A percentile compares a stretch with the other conserved stretches of the same genome.
Conservation (phyloP, 2,888 invertebrate species). For the Heliconius ismenius region DNA sequence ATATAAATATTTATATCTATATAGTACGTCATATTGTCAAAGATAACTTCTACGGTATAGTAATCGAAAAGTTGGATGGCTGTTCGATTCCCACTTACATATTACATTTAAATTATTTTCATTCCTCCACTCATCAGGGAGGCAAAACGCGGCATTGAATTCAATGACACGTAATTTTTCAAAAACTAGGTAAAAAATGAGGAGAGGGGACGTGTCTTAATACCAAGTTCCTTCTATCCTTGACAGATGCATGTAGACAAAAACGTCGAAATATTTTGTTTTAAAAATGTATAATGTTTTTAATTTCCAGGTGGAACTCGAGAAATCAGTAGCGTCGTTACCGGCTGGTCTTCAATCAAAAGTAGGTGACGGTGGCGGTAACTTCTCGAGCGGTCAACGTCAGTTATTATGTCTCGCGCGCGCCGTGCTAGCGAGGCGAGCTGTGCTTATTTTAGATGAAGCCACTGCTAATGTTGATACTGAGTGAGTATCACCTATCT, state of each 20-base stretch:
- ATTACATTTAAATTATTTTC: too few species aligned
- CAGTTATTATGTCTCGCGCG: conserved; percentile 87
- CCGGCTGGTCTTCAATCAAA: conserved; percentile 78
- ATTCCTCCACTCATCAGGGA: too few species aligned
- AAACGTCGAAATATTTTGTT: neutral
- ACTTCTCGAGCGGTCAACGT: conserved; percentile 86
- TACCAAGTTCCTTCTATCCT: neutral
- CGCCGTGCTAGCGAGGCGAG: conserved; percentile 86
- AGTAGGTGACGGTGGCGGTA: conserved; percentile 85
- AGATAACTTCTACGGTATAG: neutral
- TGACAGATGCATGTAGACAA: neutral
- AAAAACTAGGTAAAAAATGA: too few species aligned
- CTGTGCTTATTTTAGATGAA: conserved; percentile 88
- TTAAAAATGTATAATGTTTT: too few species aligned
- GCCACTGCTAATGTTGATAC: conserved; percentile 95
- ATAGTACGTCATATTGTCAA: neutral
- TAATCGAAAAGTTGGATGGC: too few species aligned
- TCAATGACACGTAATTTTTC: too few species aligned
- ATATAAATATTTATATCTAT: too few species aligned
- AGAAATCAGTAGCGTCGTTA: conserved; percentile 78
- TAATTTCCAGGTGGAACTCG: conserved; percentile 82
- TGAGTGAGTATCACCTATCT: conserved; percentile 77
- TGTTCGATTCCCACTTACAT: too few species aligned
- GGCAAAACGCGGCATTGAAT: too few species aligned
- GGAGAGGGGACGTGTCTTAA: too few species aligned